These are phyloP conservation scores for Acipenser transmontanus DNA, from an alignment of 2,797 vertebrate species.

Conservation along the genomic window DNA sequence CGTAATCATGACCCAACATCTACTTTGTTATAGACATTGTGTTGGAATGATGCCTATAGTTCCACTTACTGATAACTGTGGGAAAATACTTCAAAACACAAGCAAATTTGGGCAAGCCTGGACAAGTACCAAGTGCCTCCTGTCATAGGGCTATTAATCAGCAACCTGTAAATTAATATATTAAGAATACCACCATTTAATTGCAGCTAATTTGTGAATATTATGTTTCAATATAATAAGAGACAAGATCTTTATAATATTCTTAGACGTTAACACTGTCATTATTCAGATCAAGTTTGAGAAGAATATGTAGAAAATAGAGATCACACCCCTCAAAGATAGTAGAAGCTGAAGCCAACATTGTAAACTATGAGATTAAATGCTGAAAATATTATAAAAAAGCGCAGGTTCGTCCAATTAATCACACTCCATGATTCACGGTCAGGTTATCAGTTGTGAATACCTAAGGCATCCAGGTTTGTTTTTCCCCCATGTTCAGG, in stretches of 20 bases:
- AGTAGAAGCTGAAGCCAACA: background rate
- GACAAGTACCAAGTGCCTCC: slow-evolving; percentile 44
- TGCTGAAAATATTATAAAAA: slow-evolving; percentile 19
- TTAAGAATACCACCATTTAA: background rate
- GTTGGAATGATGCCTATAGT: slow-evolving; percentile 53
- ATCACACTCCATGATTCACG: slow-evolving; percentile 74
- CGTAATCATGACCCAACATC: slow-evolving; percentile 48
- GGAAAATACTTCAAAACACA: slow-evolving; percentile 66
- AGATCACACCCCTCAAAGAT: too few species aligned
- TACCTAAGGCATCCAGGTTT: slow-evolving; percentile 71
- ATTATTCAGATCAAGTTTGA: too few species aligned
- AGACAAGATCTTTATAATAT: too few species aligned
- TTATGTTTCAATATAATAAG: too few species aligned
- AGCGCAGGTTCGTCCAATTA: slow-evolving; percentile 42
- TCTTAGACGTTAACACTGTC: too few species aligned
- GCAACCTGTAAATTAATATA: slow-evolving; percentile 10
- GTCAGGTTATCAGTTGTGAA: slow-evolving; percentile 58
- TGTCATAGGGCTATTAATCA: slow-evolving; percentile 28
- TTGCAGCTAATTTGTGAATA: background rate
- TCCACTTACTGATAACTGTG: slow-evolving; percentile 71
- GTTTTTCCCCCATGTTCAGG: slow-evolving; percentile 81
- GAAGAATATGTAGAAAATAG: too few species aligned
- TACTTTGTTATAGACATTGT: slow-evolving; percentile 53
- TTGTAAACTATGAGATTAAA: slow-evolving; percentile 5
- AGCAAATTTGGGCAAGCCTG: slow-evolving; percentile 56